These are phyloP conservation scores for Drosophila niveifrons DNA, from an alignment of 2,888 invertebrate genomes.

Conservation along the genomic window DNA sequence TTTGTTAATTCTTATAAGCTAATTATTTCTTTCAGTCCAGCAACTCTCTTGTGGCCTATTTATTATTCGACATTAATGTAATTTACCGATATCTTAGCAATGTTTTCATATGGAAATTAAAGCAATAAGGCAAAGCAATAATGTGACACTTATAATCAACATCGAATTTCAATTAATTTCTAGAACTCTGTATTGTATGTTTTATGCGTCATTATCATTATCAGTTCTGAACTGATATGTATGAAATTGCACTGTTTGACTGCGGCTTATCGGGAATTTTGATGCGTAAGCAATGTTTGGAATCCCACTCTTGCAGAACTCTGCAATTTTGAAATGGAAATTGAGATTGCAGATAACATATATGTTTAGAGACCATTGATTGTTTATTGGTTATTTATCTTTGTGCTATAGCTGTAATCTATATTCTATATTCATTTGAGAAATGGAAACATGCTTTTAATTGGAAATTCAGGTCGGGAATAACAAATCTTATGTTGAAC, in stretches of 20 bases:
- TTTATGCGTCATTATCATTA: background rate
- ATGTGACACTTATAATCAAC: background rate
- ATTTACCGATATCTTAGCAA: background rate
- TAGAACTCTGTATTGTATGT: background rate
- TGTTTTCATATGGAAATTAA: background rate
- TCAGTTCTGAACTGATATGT: background rate
- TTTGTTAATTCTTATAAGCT: background rate
- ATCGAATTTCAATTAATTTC: background rate
- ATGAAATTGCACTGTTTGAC: background rate
- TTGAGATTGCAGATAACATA: too few species aligned
- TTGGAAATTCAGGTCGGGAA: too few species aligned
- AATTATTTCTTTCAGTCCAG: background rate
- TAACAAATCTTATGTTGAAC: too few species aligned
- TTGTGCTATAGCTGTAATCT: too few species aligned
- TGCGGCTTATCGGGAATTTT: conserved; percentile 1
- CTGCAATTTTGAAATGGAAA: too few species aligned
- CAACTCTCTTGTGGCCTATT: background rate
- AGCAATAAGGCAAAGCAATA: too few species aligned
- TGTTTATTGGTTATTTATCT: too few species aligned
- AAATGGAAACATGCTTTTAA: too few species aligned
- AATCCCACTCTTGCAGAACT: too few species aligned
- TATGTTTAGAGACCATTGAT: too few species aligned
- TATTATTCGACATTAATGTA: background rate
- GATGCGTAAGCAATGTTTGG: background rate
- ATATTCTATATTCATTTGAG: too few species aligned